A percentile compares a stretch with the other conserved stretches of the same genome.
These are phyloP conservation scores for Canis aureus DNA, from an alignment of 2,113 vertebrate species.

Conservation along the genomic window DNA sequence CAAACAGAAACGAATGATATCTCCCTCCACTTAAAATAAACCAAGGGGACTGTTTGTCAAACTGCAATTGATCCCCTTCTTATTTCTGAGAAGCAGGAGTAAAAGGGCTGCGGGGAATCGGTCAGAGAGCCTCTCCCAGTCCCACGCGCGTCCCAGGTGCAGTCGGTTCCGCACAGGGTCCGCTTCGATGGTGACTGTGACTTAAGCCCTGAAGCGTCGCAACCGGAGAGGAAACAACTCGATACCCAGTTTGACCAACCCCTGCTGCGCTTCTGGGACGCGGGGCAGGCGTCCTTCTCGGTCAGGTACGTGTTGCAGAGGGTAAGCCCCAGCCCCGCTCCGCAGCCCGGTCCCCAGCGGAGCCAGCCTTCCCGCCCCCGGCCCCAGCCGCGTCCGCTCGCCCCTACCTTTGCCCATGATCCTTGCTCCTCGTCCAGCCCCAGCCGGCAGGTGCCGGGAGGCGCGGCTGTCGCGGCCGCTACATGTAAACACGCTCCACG, in stretches of 20 bases:
- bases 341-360: not conserved
- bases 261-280: not conserved
- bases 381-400: not conserved
- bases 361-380: not conserved
- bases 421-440: not conserved
- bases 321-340: not conserved
- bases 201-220: not conserved
- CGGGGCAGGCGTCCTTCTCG: too few species aligned
- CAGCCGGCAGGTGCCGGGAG: rapidly evolving
- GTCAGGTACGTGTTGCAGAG: not conserved
- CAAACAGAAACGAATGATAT: not conserved
- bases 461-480: not conserved
- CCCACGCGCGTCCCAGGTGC: too few species aligned
- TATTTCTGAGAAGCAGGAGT: not conserved
- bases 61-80: not conserved
- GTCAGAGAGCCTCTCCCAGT: not conserved
- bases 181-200: not conserved
- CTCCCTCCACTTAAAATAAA: not conserved
- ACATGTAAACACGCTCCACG: slow-evolving; percentile 80
- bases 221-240: not conserved
- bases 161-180: not conserved
- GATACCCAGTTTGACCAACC: not conserved
- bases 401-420: not conserved
- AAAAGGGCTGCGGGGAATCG: not conserved
- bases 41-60: not conserved